These are phyloP conservation scores for Spilarctia lutea DNA, from an alignment of 2,888 invertebrate species.

Conservation along the genomic window DNA sequence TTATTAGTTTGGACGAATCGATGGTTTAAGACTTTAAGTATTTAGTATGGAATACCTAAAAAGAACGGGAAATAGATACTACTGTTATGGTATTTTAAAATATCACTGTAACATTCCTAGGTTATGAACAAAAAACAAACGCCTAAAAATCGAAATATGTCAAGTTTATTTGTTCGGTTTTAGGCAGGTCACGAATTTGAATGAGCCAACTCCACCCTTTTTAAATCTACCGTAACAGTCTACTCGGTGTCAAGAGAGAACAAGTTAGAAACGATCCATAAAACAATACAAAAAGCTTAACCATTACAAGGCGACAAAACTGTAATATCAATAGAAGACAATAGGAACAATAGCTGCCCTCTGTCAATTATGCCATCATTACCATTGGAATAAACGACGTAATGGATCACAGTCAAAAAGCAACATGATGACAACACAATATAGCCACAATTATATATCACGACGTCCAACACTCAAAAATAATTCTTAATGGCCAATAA, in stretches of 20 bases:
- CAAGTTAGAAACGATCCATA: conserved; percentile 67
- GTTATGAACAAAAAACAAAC: conserved; percentile 16
- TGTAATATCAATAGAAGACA: conserved; percentile 83
- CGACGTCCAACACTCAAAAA: conserved; percentile 55
- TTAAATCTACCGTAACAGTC: conserved; percentile 70
- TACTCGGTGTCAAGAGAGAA: conserved; percentile 68
- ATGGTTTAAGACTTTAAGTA: not conserved
- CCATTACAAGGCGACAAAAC: conserved; percentile 85
- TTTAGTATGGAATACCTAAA: not conserved
- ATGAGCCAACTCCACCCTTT: conserved; percentile 79
- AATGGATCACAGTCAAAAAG: conserved; percentile 82
- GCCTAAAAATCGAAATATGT: conserved; percentile 20
- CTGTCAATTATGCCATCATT: conserved; percentile 86
- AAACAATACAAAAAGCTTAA: conserved; percentile 78
- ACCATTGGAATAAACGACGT: conserved; percentile 84
- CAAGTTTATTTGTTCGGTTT: conserved; percentile 25
- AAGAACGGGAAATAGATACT: not conserved
- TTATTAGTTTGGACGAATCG: conserved; percentile 23
- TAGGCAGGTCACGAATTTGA: conserved; percentile 62
- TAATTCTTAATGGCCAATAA: conserved; percentile 61
- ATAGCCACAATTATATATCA: conserved; percentile 53
- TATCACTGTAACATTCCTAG: conserved; percentile 21
- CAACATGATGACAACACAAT: conserved; percentile 76
- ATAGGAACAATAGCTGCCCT: conserved; percentile 84
- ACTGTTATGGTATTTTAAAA: conserved; percentile 24